Conservation (phyloP, 2,797 vertebrate species). For the Ctenosaura bakeri region DNA sequence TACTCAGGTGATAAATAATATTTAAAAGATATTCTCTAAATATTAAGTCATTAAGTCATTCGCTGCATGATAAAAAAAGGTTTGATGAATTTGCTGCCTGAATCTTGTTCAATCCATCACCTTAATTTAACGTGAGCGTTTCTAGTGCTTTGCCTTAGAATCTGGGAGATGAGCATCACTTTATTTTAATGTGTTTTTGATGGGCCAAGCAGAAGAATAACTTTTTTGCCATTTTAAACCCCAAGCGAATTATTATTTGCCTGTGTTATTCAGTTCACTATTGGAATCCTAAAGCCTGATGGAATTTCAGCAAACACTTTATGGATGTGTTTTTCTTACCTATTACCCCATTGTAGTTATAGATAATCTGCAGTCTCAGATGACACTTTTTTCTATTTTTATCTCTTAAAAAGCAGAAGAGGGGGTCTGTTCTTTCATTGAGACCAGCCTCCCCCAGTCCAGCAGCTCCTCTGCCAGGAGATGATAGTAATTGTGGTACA, state of each 20-base stretch:
- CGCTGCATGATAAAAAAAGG: not conserved
- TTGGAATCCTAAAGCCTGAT: not conserved
- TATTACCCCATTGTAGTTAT: too few relatives aligned
- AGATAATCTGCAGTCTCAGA: too few relatives aligned
- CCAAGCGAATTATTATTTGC: not conserved
- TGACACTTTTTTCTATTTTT: too few relatives aligned
- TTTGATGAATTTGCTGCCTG: not conserved
- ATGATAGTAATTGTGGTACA: too few relatives aligned
- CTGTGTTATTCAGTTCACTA: not conserved
- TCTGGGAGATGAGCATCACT: not conserved
- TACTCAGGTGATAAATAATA: not conserved
- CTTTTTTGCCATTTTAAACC: not conserved
- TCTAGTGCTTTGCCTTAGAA: not conserved
- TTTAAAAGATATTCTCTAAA: not conserved
- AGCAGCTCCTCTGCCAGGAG: too few relatives aligned
- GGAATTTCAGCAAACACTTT: not conserved
- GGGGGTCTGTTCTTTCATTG: too few relatives aligned
- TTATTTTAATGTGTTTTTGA: not conserved
- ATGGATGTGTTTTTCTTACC: too few relatives aligned
- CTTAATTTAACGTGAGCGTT: not conserved
- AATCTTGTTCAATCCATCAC: not conserved
- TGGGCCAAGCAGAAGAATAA: not conserved
- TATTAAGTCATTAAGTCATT: not conserved
- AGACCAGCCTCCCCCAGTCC: too few relatives aligned
- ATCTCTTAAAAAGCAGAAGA: too few relatives aligned